These are phyloP conservation scores for Lepus americanus DNA, from an alignment of 2,113 vertebrate species.

Conservation along the genomic window DNA sequence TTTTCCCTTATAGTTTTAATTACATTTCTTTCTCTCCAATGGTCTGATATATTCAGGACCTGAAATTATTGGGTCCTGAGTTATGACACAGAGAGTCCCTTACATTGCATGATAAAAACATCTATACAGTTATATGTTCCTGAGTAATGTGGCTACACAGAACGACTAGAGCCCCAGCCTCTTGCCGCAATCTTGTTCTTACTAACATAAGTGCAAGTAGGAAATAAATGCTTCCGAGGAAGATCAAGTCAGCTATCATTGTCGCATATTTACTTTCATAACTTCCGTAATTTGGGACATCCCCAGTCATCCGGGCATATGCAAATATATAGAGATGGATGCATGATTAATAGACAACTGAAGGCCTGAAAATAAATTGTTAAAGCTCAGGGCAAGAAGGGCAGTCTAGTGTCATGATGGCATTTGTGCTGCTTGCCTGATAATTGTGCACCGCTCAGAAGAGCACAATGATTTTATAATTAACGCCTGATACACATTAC, in stretches of 20 bases:
- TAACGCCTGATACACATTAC: conserved; percentile 58
- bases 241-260: neutral
- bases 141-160: neutral
- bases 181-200: neutral
- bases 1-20: conserved; percentile 38
- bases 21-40: neutral
- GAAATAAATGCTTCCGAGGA: neutral
- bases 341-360: conserved; percentile 45
- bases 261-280: neutral
- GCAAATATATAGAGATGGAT: conserved; percentile 8
- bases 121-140: neutral
- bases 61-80: neutral
- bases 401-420: conserved; percentile 46
- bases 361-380: conserved; percentile 59
- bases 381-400: conserved; percentile 6
- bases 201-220: neutral
- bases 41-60: conserved; percentile 25
- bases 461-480: conserved; percentile 71
- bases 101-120: neutral
- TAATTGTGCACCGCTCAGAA: conserved; percentile 57
- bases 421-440: conserved; percentile 70
- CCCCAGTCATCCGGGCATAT: neutral
- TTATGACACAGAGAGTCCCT: neutral
- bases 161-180: neutral
- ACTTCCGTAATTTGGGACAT: neutral